Percentiles rank a stretch among this genome's conserved stretches.
Evolutionary conservation across 2,797 vertebrate genomes (phyloP).

Genomic region (Hippoglossus hippoglossus): DNA sequence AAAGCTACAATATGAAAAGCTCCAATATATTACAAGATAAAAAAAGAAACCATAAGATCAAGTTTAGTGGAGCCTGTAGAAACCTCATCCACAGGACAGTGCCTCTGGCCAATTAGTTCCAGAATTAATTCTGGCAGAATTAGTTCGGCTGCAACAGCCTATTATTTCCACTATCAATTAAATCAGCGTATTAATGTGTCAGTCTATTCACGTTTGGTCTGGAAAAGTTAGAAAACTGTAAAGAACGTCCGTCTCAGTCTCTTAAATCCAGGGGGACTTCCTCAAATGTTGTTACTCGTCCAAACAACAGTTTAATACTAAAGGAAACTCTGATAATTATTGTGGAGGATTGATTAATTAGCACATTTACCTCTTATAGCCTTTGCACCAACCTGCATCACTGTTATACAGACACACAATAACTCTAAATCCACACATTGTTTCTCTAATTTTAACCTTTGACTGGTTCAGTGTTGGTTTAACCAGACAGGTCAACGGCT

Average conservation of each 20-base stretch:
- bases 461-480: not conserved
- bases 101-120: not conserved
- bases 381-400: constrained; percentile 10
- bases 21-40: not conserved
- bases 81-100: not conserved
- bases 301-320: too few relatives aligned
- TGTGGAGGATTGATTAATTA: constrained; percentile 31
- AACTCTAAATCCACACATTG: not conserved
- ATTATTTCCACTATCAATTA: too few relatives aligned
- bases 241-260: too few relatives aligned
- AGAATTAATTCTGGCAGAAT: not conserved
- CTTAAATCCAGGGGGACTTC: too few relatives aligned
- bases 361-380: constrained; percentile 12
- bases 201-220: too few relatives aligned
- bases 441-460: not conserved
- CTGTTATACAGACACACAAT: not conserved
- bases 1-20: not conserved
- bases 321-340: too few relatives aligned
- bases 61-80: not conserved
- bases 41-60: not conserved
- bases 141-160: not conserved
- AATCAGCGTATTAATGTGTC: too few relatives aligned
- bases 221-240: not conserved
- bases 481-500: constrained; percentile 10
- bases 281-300: too few relatives aligned